A percentile compares a stretch with the other conserved stretches of the same genome.
phyloP scores from a whole-genome alignment of 1,140 invertebrate genomes.

The Papilio helenus region DNA sequence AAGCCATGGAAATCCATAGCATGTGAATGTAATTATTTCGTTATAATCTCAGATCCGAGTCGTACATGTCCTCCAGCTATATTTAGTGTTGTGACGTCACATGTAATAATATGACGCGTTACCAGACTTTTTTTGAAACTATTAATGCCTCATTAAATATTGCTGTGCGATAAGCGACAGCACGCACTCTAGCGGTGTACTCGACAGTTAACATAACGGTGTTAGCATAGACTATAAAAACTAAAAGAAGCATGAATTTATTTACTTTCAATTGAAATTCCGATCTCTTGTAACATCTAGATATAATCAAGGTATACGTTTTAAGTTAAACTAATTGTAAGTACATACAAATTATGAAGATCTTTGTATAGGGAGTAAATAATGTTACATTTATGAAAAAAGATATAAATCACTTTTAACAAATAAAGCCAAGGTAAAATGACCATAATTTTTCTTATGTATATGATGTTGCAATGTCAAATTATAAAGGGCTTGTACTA shows the following conservation, averaged over 20 bases:
- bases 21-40: not conserved
- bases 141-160: constrained; percentile 20
- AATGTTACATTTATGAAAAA: too few species aligned
- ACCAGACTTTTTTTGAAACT: not conserved
- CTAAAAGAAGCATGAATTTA: not conserved
- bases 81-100: constrained; percentile 14
- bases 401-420: not conserved
- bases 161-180: not conserved
- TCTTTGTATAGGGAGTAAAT: too few species aligned
- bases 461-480: not conserved
- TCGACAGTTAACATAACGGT: not conserved
- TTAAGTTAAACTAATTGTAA: too few species aligned
- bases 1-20: not conserved
- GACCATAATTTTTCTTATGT: too few species aligned
- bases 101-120: constrained; percentile 2
- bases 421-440: not conserved
- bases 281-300: too few species aligned
- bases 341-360: too few species aligned
- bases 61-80: not conserved
- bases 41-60: constrained; percentile 11
- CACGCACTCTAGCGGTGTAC: not conserved
- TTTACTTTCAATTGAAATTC: not conserved
- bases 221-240: not conserved
- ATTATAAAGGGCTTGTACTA: not conserved
- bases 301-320: too few species aligned